phyloP scores from a whole-genome alignment of 2,797 vertebrate species.

The Cichlasoma orientale region DNA sequence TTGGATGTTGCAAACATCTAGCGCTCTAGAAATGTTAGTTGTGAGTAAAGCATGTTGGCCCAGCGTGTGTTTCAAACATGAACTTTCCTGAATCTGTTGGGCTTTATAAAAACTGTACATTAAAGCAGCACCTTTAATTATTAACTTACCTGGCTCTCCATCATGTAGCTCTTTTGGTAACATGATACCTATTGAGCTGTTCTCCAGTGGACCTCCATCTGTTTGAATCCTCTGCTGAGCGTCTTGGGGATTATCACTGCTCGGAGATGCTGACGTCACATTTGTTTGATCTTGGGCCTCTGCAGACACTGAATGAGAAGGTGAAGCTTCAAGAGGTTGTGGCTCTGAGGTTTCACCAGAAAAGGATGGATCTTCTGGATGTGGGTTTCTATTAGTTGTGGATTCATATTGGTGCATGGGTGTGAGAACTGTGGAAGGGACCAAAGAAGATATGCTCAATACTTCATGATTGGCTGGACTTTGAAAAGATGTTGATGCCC shows the following conservation, averaged over 20 bases:
- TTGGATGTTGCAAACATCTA: not conserved
- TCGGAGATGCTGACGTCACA: not conserved
- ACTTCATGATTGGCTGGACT: constrained; percentile 38
- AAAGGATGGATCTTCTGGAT: constrained; percentile 23
- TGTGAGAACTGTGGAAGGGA: constrained; percentile 52
- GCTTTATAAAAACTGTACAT: not conserved
- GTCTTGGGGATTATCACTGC: constrained; percentile 1
- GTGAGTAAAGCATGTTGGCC: not conserved
- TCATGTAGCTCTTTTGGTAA: constrained; percentile 55
- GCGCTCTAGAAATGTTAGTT: not conserved
- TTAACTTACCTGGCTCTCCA: constrained; percentile 58
- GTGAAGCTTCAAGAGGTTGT: constrained; percentile 1
- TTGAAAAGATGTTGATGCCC: constrained; percentile 39
- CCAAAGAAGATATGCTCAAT: constrained; percentile 58
- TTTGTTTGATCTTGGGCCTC: constrained; percentile 25
- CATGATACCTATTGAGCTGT: constrained; percentile 55
- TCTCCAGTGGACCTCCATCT: constrained; percentile 52
- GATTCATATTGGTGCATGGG: constrained; percentile 43
- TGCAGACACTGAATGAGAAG: not conserved
- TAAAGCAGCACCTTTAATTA: not conserved
- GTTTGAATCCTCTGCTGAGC: constrained; percentile 45
- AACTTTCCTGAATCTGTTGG: not conserved
- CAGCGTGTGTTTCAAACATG: not conserved
- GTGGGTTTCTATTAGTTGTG: not conserved
- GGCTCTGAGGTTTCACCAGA: constrained; percentile 9